Evolutionary conservation across 2,797 vertebrate genomes (phyloP).

Genomic region (Mormyrops attenuatus): DNA sequence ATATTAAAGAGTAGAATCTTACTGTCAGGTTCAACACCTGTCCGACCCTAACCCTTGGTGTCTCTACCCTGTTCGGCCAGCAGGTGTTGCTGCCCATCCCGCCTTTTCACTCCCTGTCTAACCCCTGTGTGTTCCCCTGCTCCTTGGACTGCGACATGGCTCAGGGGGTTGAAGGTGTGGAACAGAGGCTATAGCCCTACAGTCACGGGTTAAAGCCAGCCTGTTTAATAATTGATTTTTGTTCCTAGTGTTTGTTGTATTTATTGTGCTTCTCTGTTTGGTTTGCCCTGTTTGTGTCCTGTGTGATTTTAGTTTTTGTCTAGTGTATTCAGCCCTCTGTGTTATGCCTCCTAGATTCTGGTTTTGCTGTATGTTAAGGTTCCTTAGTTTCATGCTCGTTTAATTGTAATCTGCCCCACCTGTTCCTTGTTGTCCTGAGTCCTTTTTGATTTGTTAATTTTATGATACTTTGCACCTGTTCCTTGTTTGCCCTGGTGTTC

Average conservation of each 20-base stretch:
- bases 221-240: background rate
- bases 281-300: background rate
- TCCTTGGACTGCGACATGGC: background rate
- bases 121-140: background rate
- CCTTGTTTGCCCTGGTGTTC: background rate
- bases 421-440: background rate
- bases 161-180: background rate
- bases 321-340: background rate
- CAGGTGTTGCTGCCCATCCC: background rate
- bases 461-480: background rate
- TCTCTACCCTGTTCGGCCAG: background rate
- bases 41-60: background rate
- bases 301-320: background rate
- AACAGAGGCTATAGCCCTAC: background rate
- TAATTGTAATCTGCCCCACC: background rate
- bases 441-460: background rate
- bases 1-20: background rate
- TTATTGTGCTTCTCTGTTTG: background rate
- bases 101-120: background rate
- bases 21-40: background rate
- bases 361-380: background rate
- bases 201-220: background rate
- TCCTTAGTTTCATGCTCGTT: background rate
- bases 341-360: background rate
- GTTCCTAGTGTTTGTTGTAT: background rate